Conservation (phyloP, 2,113 vertebrate species). For the Micronycteris hirsuta region DNA sequence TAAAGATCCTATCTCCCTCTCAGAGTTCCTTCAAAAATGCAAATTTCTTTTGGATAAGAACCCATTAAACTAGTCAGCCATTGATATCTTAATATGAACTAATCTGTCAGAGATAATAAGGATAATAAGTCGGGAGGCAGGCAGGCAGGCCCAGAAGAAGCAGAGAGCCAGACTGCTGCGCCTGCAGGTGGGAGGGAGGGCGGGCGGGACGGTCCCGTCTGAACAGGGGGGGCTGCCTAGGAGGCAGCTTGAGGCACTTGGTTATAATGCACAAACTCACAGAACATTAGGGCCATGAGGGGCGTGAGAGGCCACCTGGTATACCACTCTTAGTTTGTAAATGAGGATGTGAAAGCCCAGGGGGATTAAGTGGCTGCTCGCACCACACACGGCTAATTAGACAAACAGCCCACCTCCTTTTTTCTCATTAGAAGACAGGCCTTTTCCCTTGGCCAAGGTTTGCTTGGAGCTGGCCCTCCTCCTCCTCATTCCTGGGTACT, state of each 20-base stretch:
- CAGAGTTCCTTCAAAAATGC: background rate
- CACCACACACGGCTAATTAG: background rate
- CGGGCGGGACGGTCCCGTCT: background rate
- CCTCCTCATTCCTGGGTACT: background rate
- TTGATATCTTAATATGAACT: background rate
- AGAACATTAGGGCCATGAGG: background rate
- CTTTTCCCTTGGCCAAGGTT: background rate
- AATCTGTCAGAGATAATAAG: background rate
- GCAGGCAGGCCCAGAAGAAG: background rate
- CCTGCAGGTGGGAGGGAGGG: background rate
- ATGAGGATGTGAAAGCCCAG: background rate
- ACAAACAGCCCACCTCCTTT: background rate
- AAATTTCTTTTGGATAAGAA: background rate
- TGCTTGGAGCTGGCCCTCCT: background rate
- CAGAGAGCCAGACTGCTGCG: background rate
- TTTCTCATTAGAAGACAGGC: background rate
- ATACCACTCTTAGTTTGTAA: background rate
- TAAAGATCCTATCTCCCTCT: background rate
- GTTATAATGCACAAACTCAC: background rate
- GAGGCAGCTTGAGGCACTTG: accelerated
- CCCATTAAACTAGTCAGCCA: background rate
- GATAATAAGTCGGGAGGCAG: background rate
- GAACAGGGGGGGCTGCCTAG: accelerated
- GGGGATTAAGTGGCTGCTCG: background rate
- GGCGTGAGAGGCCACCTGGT: accelerated